Evolutionary conservation across 1,140 invertebrate genomes (phyloP), one percentile per base, ranked within the genome.

Genomic region (Zaprionus ghesquierei): DNA sequence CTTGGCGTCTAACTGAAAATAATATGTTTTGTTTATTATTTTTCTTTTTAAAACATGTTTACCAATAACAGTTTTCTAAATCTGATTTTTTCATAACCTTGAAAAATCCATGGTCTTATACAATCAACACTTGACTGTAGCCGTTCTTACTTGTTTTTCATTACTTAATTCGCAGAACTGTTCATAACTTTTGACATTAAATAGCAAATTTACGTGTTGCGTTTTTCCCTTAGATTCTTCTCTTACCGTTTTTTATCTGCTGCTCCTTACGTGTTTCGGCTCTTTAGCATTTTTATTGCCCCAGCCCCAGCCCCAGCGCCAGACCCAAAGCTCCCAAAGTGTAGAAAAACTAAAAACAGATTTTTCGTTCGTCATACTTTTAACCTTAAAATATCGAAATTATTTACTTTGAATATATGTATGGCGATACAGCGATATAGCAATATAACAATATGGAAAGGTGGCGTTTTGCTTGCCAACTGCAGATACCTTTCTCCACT

Each of bases 381-480:
- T 70, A 82, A 81, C 81, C 82, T 86, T 87, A 79, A 86, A 81
- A 76, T 70, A 79, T 66, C 38, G 70, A 81, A 86, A 86, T 62
- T 77, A 58, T 75, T 79, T 75, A 66, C 62, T 68, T 70, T 77
- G 59, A 58, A 66, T 69, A 68, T 29, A 51, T 60, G 64, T 51
- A 49, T 29, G 51, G 55, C 54, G 56, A 61, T 64, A 53, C 60
- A 50, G 61, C 29, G 46, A 59, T 59, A 75, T 81, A 60, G 59
- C 25, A 44, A 50, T 76, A 80, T 72, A 51, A 63, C 65, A 66
- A 74, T 78, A 74, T 81, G 75, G 75, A 71, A 77, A 75, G 78
- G 64, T 84, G 73, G 51, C 53, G 50, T 68, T 69, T 58, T 72
- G 18, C 56, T 69, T 55, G 22, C 46, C 60, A 70, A 70, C 38